Evolutionary conservation across 2,113 vertebrate species (phyloP), one percentile per base, ranked within the genome.

Genomic region (Podilymbus podiceps): DNA sequence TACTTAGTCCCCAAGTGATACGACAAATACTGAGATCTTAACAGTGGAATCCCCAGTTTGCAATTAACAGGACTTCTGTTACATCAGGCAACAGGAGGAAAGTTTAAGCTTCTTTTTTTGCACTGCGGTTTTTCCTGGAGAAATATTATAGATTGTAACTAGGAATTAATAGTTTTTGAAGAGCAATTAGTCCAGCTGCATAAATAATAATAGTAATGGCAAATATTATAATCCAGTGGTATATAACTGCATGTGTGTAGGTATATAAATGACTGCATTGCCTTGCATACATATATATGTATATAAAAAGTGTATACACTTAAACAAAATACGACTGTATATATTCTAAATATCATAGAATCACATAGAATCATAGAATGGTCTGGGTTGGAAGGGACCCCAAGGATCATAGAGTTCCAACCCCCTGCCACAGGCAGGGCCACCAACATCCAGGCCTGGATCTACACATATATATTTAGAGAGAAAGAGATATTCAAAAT

Each of bases 41-140:
- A 52, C 66, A 52, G 22, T 44, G 56, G n/a, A 79, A 67, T 89
- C 55, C 85, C 79, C 49, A n/a, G n/a, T 78, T 68, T 96, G 78
- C 59, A 94, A 72, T 96, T 95, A 97, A 75, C 40, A 91, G 75
- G 59, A 38, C 49, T 94, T 97, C 55, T 88, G 35, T 84, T 87
- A 75, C 38, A 97, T 44, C 66, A 90, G 64, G 27, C 12, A 53
- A 72, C 44, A n/a, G 55, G 24, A 76, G 30, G 59, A 88, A 73
- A 92, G 58, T 62, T 89, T 78, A 87, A 67, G 62, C 25, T 47
- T 85, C 22, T 49, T 74, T 93, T 77, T 74, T 75, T 73, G 33
- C 42, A 27, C 20, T 49, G 24, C 42, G 46, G 8, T 24, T 76
- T 95, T 60, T 94, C 35, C 33, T 95, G 62, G 38, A 86, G 40